Percentiles rank a stretch among this genome's conserved stretches.
These are phyloP conservation scores for Dendrolimus kikuchii DNA, from an alignment of 1,140 invertebrate species.

Conservation along the genomic window DNA sequence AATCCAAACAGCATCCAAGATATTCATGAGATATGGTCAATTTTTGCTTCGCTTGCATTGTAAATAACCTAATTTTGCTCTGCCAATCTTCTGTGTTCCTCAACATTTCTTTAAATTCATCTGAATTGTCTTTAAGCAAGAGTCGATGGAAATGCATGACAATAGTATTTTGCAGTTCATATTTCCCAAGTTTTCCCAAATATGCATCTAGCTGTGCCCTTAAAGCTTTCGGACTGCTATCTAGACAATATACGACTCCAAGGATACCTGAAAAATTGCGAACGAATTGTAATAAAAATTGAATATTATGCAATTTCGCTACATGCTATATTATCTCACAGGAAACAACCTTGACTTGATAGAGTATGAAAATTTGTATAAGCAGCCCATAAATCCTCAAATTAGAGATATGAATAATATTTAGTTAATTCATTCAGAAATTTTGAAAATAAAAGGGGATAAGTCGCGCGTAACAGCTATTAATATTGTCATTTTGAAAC, in stretches of 20 bases:
- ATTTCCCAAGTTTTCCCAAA: conserved; percentile 13
- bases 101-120: conserved; percentile 15
- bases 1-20: background rate
- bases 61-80: conserved; percentile 14
- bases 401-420: too few relatives aligned
- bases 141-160: conserved; percentile 16
- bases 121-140: conserved; percentile 10
- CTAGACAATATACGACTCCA: conserved; percentile 19
- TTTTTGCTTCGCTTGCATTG: background rate
- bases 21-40: too few relatives aligned
- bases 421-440: too few relatives aligned
- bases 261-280: conserved; percentile 13
- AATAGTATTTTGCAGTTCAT: conserved; percentile 15
- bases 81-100: conserved; percentile 11
- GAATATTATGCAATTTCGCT: too few relatives aligned
- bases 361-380: too few relatives aligned
- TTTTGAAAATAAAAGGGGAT: too few relatives aligned
- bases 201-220: conserved; percentile 14
- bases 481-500: too few relatives aligned
- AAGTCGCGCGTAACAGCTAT: too few relatives aligned
- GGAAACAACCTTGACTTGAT: too few relatives aligned
- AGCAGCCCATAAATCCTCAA: too few relatives aligned
- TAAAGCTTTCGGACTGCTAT: conserved; percentile 23
- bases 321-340: too few relatives aligned
- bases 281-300: background rate